Evolutionary conservation across 1,140 invertebrate species (phyloP).

Genomic region (Charaxes varanes): DNA sequence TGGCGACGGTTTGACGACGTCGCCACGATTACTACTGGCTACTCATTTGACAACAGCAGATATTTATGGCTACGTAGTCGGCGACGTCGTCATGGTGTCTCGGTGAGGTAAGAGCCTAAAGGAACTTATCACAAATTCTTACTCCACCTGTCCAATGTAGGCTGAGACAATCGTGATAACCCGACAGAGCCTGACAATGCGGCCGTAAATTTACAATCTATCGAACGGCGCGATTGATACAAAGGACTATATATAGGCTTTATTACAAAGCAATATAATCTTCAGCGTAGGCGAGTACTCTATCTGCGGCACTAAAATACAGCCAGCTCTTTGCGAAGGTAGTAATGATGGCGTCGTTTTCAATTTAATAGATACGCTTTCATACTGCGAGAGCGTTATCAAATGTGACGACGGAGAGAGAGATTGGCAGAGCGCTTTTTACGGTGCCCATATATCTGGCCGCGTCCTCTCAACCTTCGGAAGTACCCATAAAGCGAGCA

Average conservation of each 20-base stretch:
- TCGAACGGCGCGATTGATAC: slow-evolving; percentile 20
- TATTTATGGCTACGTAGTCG: too few relatives aligned
- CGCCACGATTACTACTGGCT: too few relatives aligned
- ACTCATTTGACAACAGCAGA: too few relatives aligned
- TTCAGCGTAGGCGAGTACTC: slow-evolving; percentile 2
- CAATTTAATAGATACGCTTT: slow-evolving; percentile 34
- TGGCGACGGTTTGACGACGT: too few relatives aligned
- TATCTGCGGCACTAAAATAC: slow-evolving; percentile 8
- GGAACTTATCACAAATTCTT: too few relatives aligned
- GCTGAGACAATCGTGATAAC: too few relatives aligned
- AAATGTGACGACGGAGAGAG: slow-evolving; percentile 29
- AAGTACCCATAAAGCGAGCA: slow-evolving; percentile 66
- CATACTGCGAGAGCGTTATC: slow-evolving; percentile 21
- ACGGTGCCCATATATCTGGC: slow-evolving; percentile 48
- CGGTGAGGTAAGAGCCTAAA: too few relatives aligned
- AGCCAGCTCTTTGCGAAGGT: slow-evolving; percentile 3
- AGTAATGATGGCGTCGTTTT: slow-evolving; percentile 15
- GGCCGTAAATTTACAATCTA: too few relatives aligned
- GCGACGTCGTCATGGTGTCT: too few relatives aligned
- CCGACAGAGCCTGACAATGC: too few relatives aligned
- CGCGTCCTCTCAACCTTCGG: slow-evolving; percentile 49
- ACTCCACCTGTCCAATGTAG: too few relatives aligned
- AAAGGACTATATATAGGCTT: slow-evolving; percentile 18
- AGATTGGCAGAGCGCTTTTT: slow-evolving; percentile 44
- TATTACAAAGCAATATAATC: slow-evolving; percentile 17